phyloP scores from a whole-genome alignment of 2,797 vertebrate species.

The Pygocentrus nattereri region DNA sequence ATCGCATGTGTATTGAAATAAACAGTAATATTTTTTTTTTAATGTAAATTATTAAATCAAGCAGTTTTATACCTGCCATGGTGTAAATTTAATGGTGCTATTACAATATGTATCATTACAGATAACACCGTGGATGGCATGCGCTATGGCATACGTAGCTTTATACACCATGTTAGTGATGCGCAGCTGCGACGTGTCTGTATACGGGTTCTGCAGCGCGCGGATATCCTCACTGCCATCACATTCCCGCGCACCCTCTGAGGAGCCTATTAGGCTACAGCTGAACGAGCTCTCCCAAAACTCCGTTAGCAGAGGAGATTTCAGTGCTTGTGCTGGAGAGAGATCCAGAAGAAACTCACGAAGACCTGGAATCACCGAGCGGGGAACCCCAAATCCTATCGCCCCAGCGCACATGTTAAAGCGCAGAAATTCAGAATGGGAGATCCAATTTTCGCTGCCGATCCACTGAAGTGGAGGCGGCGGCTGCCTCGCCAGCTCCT shows the following conservation, averaged over 20 bases:
- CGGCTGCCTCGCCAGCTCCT: slow-evolving; percentile 63
- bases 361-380: slow-evolving; percentile 70
- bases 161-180: slow-evolving; percentile 78
- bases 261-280: slow-evolving; percentile 46
- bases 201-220: slow-evolving; percentile 62
- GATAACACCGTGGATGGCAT: slow-evolving; percentile 69
- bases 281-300: slow-evolving; percentile 72
- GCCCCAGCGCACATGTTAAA: slow-evolving; percentile 65
- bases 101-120: slow-evolving; percentile 65
- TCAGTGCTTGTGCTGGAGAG: slow-evolving; percentile 51
- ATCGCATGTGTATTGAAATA: no score
- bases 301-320: slow-evolving; percentile 65
- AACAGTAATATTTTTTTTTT: no score
- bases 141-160: slow-evolving; percentile 74
- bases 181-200: slow-evolving; percentile 72
- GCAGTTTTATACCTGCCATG: slow-evolving; percentile 63
- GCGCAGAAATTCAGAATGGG: slow-evolving; percentile 58
- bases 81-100: slow-evolving; percentile 51
- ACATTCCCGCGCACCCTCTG: slow-evolving; percentile 42
- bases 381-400: slow-evolving; percentile 44
- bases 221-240: slow-evolving; percentile 68
- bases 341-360: slow-evolving; percentile 70
- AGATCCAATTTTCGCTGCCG: slow-evolving; percentile 73
- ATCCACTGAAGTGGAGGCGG: slow-evolving; percentile 71
- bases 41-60: neutral